A percentile compares a stretch with the other conserved stretches of the same genome.
Evolutionary conservation across 2,888 invertebrate genomes (phyloP).

Genomic region (Netelia melanura): DNA sequence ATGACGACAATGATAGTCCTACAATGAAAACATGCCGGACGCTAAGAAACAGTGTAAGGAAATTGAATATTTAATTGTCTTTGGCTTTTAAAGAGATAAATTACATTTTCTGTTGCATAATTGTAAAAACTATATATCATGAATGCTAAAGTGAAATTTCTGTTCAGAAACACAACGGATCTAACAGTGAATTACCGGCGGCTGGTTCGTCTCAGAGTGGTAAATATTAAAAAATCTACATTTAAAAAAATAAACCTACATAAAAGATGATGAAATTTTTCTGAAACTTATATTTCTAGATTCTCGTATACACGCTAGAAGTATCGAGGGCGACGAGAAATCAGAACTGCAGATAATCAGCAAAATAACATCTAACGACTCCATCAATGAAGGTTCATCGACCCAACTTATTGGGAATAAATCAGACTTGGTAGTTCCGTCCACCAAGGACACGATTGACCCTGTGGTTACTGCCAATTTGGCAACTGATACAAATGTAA

Average conservation of each 20-base stretch:
- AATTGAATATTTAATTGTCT: background rate
- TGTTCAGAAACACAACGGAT: conserved; percentile 9
- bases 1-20: conserved; percentile 75
- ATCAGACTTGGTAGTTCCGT: conserved; percentile 3
- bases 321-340: background rate
- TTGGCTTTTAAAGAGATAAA: background rate
- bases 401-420: background rate
- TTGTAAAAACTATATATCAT: background rate
- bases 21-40: conserved; percentile 71
- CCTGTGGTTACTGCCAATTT: conserved; percentile 37
- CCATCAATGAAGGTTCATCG: background rate
- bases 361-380: background rate
- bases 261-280: background rate
- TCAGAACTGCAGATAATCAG: background rate
- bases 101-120: background rate
- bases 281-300: background rate
- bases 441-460: conserved; percentile 54
- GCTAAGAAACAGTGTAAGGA: conserved; percentile 76
- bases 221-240: conserved; percentile 6
- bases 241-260: background rate
- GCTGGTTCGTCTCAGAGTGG: conserved; percentile 27
- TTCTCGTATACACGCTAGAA: background rate
- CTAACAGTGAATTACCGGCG: background rate
- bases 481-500: conserved; percentile 83
- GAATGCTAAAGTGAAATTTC: background rate